Conservation (phyloP, 2,797 vertebrate genomes). For the Chloroceryle inda region DNA sequence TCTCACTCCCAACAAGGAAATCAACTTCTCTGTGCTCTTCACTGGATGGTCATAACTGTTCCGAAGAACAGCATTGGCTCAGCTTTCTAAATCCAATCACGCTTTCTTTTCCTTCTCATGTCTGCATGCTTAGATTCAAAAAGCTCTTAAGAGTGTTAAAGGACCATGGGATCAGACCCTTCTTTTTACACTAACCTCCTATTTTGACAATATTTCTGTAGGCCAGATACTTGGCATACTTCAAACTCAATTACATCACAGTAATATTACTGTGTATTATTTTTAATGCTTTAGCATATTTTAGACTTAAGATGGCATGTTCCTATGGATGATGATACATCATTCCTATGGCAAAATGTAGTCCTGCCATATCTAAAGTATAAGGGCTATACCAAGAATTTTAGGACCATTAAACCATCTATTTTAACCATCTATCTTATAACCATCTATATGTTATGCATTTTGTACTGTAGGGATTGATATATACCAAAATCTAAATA, state of each 20-base stretch:
- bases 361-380: not conserved
- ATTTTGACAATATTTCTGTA: not conserved
- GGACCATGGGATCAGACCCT: not conserved
- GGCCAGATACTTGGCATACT: not conserved
- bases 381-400: not conserved
- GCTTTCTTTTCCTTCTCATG: not conserved
- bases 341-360: not conserved
- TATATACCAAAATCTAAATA: not conserved
- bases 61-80: not conserved
- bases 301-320: not conserved
- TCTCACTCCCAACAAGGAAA: not conserved
- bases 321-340: not conserved
- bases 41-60: not conserved
- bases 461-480: not conserved
- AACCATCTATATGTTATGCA: not conserved
- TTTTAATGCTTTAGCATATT: not conserved
- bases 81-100: not conserved
- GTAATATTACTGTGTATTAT: not conserved
- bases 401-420: not conserved
- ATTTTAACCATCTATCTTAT: not conserved
- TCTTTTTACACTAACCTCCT: not conserved
- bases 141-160: not conserved
- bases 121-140: not conserved
- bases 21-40: not conserved
- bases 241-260: not conserved